A percentile compares a stretch with the other conserved stretches of the same genome.
Conservation (phyloP, 2,888 invertebrate species). For the Stenchaetothrips biformis region DNA sequence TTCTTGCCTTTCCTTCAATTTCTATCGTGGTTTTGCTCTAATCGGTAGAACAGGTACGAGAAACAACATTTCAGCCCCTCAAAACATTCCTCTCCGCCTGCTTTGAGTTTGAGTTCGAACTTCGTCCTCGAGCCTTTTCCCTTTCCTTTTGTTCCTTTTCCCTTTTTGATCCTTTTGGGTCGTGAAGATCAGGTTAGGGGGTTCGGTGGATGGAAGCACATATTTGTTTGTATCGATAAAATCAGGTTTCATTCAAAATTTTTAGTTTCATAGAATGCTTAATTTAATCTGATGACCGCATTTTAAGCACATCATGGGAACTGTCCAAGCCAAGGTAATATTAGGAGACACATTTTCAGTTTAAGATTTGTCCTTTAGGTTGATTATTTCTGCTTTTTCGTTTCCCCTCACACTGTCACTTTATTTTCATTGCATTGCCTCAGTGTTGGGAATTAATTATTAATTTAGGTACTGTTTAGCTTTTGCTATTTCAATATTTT, state of each 20-base stretch:
- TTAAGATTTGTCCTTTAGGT: background rate
- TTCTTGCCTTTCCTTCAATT: too few relatives aligned
- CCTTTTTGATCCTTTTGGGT: background rate
- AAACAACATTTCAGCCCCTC: background rate
- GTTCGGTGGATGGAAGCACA: background rate
- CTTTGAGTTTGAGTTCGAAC: background rate
- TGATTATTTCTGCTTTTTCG: background rate
- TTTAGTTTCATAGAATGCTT: background rate
- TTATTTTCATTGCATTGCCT: background rate
- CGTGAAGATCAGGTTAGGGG: constrained; percentile 9
- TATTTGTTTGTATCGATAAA: background rate
- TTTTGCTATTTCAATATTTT: too few relatives aligned
- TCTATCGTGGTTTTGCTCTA: too few relatives aligned
- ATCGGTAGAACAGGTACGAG: too few relatives aligned
- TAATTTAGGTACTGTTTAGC: too few relatives aligned
- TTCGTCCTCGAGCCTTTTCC: background rate
- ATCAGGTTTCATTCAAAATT: constrained; percentile 9
- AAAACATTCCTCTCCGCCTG: background rate
- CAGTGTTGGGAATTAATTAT: too few relatives aligned
- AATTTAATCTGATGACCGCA: background rate
- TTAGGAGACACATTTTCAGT: background rate
- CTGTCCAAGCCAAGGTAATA: constrained; percentile 4
- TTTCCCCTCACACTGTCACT: background rate
- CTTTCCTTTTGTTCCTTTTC: background rate
- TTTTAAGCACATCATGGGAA: background rate